Base-by-base conservation (phyloP, 2,888 invertebrate genomes). In the Andrena marginata region DNA sequence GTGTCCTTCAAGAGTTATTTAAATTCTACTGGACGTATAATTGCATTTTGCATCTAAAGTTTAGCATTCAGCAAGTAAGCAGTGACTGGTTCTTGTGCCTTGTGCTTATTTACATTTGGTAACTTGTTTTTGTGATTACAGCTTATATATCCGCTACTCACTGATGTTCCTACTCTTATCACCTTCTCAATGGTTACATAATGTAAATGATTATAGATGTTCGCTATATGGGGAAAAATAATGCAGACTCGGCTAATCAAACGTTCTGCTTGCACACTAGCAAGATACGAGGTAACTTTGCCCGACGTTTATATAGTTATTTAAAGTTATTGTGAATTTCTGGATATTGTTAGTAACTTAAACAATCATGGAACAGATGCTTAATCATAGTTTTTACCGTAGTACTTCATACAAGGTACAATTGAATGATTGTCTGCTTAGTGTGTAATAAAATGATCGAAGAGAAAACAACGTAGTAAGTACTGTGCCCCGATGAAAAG, bases 231-330 rank as follows among this genome's bases (percentile, higher is more conserved):
- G 33, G 87, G 75, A 62, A 90, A 78, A 84, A 89, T 89, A 89
- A 85, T 85, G 79, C 90, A 83, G 23, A 87, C 70, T 78, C 83
- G 10, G 71, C 16, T 75, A 16, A 63, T 73, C 62, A 84, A 35
- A 64, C 82, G 60, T 8, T 73, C 69, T 20, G 65, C 63, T 35
- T 73, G 23, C 20, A 42, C 75, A 2, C 23, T 62, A 35, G 29
- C 60, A 48, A 89, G 68, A 73, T 92, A 92, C 73, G 90, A 92
- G 87, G 92, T 92, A 86, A 86, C 6, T 33, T 67, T 31, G 26
- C 35, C 4, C 29, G 1, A 59, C 56, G 7, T 42, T 29, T 35
- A 2, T 54, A 4, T 42, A 4, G 20, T 68, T 26, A 7, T 31
- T 63, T 59, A 33, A 16, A 49, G 3, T 60, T 42, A 26, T 23